Percentiles rank a stretch among this genome's conserved stretches.
phyloP scores from a whole-genome alignment of 2,888 invertebrate species.

The Thecocarcelia acutangulata region DNA sequence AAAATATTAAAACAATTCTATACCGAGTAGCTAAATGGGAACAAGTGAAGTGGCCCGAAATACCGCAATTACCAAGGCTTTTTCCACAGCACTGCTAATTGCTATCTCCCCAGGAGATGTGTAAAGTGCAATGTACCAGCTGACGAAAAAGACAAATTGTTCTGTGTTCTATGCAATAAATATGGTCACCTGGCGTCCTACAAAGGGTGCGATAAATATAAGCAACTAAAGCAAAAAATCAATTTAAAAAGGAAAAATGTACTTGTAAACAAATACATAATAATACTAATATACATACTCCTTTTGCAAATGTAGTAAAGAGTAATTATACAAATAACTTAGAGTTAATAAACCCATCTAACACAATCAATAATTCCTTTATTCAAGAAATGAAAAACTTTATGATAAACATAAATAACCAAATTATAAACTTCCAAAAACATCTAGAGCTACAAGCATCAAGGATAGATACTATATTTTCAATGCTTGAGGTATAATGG shows the following conservation, averaged over 20 bases:
- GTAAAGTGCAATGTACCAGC: constrained; percentile 4
- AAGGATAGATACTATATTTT: neutral
- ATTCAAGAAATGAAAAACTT: constrained; percentile 11
- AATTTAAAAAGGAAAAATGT: neutral
- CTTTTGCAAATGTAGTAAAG: neutral
- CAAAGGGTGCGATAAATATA: neutral
- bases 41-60: constrained; percentile 7
- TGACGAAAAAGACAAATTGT: neutral
- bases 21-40: constrained; percentile 20
- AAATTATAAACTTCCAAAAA: neutral
- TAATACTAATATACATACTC: neutral
- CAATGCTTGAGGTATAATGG: neutral
- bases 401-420: constrained; percentile 10
- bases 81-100: constrained; percentile 16
- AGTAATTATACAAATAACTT: too few species aligned
- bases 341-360: neutral
- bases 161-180: neutral
- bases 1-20: constrained; percentile 17
- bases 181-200: neutral
- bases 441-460: neutral
- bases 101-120: constrained; percentile 9
- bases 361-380: neutral
- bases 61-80: constrained; percentile 26
- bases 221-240: neutral
- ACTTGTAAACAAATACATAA: neutral